Conservation (phyloP, 2,888 invertebrate species). For the Orthosia incerta region DNA sequence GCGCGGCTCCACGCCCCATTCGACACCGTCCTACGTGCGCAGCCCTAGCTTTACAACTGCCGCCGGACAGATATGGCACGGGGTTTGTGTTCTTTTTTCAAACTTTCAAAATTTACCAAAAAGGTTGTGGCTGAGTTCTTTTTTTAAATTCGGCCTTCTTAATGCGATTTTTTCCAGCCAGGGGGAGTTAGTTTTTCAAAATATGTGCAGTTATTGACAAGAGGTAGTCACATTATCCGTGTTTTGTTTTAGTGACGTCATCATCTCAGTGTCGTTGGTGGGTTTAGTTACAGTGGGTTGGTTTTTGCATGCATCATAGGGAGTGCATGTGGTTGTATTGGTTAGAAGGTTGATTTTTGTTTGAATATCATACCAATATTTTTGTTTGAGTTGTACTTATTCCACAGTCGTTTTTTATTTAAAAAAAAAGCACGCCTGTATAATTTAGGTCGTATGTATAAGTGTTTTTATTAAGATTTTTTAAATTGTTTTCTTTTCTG, state of each 20-base stretch:
- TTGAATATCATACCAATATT: constrained; percentile 34
- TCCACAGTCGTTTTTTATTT: background rate
- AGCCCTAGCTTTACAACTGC: constrained; percentile 84
- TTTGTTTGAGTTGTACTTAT: constrained; percentile 1
- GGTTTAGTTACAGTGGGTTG: constrained; percentile 29
- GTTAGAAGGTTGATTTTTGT: constrained; percentile 9
- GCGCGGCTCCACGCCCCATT: constrained; percentile 88
- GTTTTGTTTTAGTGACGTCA: constrained; percentile 49
- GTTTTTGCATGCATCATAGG: constrained; percentile 39
- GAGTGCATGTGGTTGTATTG: constrained; percentile 41
- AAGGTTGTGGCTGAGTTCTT: background rate
- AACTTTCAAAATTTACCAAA: background rate
- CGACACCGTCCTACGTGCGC: constrained; percentile 88
- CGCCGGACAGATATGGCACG: constrained; percentile 73
- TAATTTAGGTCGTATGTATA: constrained; percentile 3
- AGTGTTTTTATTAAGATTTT: background rate
- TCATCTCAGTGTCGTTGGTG: constrained; percentile 51
- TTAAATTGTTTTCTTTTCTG: background rate
- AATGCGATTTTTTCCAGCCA: background rate
- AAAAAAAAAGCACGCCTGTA: background rate
- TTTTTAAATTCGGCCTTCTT: background rate
- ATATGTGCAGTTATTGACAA: constrained; percentile 41
- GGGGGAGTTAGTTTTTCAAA: background rate
- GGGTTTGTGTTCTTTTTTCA: constrained; percentile 20
- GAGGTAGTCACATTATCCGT: constrained; percentile 30